Evolutionary conservation across 2,797 vertebrate genomes (phyloP), one percentile per base, ranked within the genome.

Genomic region (Tachyglossus aculeatus): DNA sequence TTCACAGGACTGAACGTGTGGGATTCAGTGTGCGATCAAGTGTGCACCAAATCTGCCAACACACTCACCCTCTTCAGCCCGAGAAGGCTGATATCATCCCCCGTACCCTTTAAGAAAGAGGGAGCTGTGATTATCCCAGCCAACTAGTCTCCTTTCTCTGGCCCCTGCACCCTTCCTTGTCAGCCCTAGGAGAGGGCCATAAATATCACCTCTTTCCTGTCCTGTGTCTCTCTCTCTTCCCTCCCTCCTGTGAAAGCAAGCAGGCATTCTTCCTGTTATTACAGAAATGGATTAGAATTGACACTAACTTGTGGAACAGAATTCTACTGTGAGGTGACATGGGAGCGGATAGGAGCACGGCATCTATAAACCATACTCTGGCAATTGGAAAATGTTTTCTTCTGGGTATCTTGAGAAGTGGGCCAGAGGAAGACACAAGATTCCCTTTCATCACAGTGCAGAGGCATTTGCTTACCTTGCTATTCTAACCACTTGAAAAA

Each of bases 81-180:
- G n/a, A n/a, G n/a, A n/a, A n/a, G 44, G 67, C 67, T 6, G 31
- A 67, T 70, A 50, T 61, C 37, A 68, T 57, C 52, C 59, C 47
- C 71, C 47, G 68, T 52, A 34, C 59, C 81, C 9, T 78, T 66
- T 78, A 54, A 72, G 66, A 77, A 67, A 65, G 58, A 55, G 74
- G 53, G 41, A 78, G 56, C 48, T 67, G 56, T 44, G 65, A 54
- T 37, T 73, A 75, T 66, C 50, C 48, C 52, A 78, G 83, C 36
- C 66, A 72, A 57, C 53, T 73, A 68, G 44, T 74, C 69, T 13
- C 54, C 39, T 60, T 65, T 78, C 67, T 69, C 60, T 74, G 70
- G 72, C 79, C 77, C 77, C 53, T 73, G 52, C 48, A 67, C 75
- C 69, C 71, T 58, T 67, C 81, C 78, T 83, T 83, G 80, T 85